phyloP scores from a whole-genome alignment of 2,888 invertebrate genomes.

The Tipula helvola region DNA sequence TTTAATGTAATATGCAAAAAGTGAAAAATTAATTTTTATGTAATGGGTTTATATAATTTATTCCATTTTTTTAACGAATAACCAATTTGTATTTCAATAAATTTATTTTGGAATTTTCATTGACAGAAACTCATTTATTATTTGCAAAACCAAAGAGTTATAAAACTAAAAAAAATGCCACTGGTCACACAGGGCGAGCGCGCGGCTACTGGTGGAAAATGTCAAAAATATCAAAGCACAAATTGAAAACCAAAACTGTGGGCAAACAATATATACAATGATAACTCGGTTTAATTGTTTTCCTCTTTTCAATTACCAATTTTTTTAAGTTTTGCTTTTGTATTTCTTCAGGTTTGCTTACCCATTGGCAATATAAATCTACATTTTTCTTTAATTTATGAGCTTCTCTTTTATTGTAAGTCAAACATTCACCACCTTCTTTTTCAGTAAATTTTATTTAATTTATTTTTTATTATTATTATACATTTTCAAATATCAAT shows the following conservation, averaged over 20 bases:
- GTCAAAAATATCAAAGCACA: background rate
- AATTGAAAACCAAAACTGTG: background rate
- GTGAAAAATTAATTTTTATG: background rate
- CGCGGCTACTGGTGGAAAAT: background rate
- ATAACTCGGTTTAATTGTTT: background rate
- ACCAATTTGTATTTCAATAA: background rate
- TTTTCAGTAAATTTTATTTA: background rate
- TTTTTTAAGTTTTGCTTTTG: background rate
- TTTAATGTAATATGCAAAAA: background rate
- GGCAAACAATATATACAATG: background rate
- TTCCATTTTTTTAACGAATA: background rate
- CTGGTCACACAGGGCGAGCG: background rate
- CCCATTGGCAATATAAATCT: background rate
- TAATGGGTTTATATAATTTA: background rate
- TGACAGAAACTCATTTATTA: background rate
- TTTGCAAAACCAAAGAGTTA: background rate
- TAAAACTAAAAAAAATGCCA: background rate
- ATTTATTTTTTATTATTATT: background rate
- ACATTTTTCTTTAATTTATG: background rate
- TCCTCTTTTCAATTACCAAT: background rate
- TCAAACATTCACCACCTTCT: slow-evolving; percentile 4
- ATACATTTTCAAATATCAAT: background rate
- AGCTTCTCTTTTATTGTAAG: background rate
- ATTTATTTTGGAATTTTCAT: background rate
- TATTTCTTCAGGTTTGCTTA: background rate